These are phyloP conservation scores for Endotricha flammealis DNA, from an alignment of 2,888 invertebrate species.

Conservation along the genomic window DNA sequence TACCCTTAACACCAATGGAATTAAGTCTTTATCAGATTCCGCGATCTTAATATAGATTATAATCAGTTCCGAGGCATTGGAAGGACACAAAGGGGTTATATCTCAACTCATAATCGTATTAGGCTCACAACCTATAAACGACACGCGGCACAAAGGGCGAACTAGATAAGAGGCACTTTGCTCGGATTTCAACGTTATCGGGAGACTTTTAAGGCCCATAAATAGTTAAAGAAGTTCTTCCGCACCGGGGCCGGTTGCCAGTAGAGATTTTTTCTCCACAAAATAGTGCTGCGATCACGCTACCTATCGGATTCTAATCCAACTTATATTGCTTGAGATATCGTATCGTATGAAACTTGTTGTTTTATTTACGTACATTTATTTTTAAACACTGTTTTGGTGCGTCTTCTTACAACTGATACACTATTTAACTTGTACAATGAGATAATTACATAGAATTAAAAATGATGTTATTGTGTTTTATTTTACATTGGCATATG, in stretches of 20 bases:
- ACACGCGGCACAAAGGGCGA: constrained; percentile 36
- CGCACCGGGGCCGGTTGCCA: constrained; percentile 19
- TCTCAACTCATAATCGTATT: constrained; percentile 36
- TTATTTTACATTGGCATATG: too few species aligned
- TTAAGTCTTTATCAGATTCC: neutral
- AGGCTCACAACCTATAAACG: constrained; percentile 33
- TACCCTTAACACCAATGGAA: neutral
- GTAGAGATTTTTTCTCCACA: constrained; percentile 12
- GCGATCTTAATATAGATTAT: neutral
- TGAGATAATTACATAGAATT: too few species aligned
- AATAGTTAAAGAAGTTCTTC: constrained; percentile 49
- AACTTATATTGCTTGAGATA: constrained; percentile 1
- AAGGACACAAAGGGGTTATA: constrained; percentile 22
- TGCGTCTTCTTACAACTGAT: too few species aligned
- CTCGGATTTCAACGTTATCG: constrained; percentile 42
- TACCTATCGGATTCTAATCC: constrained; percentile 5
- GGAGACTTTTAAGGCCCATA: constrained; percentile 49
- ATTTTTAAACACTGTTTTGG: too few species aligned
- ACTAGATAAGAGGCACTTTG: constrained; percentile 40
- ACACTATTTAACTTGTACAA: too few species aligned
- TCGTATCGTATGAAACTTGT: neutral
- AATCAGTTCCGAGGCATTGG: constrained; percentile 6
- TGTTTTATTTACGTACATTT: too few species aligned
- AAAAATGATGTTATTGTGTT: too few species aligned
- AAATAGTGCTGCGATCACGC: constrained; percentile 13